A percentile compares a stretch with the other conserved stretches of the same genome.
Evolutionary conservation across 2,888 invertebrate species (phyloP).

Genomic region (Drosophila ezoana): DNA sequence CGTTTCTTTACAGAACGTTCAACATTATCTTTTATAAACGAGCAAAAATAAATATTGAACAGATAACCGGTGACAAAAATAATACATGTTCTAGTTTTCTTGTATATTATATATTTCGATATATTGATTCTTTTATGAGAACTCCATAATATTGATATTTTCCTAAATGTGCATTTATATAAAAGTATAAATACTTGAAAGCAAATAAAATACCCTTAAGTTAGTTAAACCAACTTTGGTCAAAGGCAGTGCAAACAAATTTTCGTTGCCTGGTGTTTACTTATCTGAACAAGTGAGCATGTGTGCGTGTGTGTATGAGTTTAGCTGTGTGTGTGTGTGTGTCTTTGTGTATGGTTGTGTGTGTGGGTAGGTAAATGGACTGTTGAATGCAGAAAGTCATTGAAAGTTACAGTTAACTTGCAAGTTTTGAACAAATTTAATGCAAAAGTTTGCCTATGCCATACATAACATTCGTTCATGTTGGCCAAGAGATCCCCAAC

Average conservation of each 20-base stretch:
- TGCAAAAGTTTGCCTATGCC: constrained; percentile 58
- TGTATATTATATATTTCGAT: too few relatives aligned
- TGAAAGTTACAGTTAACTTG: constrained; percentile 62
- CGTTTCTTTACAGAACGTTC: too few relatives aligned
- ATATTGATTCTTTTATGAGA: too few relatives aligned
- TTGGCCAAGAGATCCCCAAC: constrained; percentile 24
- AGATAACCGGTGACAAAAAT: too few relatives aligned
- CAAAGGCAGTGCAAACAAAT: constrained; percentile 37
- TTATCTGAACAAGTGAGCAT: constrained; percentile 28
- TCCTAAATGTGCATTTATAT: not conserved
- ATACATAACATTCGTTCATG: constrained; percentile 47
- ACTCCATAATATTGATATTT: not conserved
- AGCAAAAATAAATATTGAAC: too few relatives aligned
- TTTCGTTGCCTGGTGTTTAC: constrained; percentile 49
- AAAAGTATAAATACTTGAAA: constrained; percentile 11
- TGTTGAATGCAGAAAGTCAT: constrained; percentile 68
- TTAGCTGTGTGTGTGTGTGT: constrained; percentile 7
- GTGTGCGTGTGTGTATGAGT: not conserved
- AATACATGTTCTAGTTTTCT: too few relatives aligned
- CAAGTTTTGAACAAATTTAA: constrained; percentile 63
- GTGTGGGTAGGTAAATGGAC: constrained; percentile 58
- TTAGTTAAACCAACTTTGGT: constrained; percentile 42
- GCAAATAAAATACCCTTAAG: constrained; percentile 23
- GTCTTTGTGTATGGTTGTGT: constrained; percentile 5
- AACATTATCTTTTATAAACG: too few relatives aligned